phyloP scores from a whole-genome alignment of 2,797 vertebrate species.

The Microhierax caerulescens region DNA sequence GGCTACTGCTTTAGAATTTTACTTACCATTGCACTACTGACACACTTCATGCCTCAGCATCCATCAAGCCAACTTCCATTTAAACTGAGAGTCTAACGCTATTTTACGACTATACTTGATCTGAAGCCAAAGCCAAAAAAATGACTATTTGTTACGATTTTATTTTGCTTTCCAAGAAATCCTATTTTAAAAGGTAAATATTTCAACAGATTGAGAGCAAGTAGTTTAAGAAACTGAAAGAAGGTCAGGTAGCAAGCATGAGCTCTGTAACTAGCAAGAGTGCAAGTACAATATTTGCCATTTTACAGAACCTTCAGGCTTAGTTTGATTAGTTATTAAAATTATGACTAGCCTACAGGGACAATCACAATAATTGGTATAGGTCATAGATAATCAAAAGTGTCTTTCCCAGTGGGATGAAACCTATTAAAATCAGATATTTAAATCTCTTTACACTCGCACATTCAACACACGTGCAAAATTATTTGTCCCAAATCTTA shows the following conservation, averaged over 20 bases:
- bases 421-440: slow-evolving; percentile 90
- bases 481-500: slow-evolving; percentile 66
- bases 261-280: slow-evolving; percentile 54
- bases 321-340: slow-evolving; percentile 83
- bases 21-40: neutral
- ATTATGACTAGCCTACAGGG: slow-evolving; percentile 84
- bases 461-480: slow-evolving; percentile 68
- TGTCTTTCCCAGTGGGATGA: slow-evolving; percentile 80
- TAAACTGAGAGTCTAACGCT: neutral
- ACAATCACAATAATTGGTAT: slow-evolving; percentile 88
- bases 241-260: slow-evolving; percentile 58
- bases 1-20: neutral
- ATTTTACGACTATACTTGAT: neutral
- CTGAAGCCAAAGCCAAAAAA: neutral
- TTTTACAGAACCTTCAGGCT: slow-evolving; percentile 74
- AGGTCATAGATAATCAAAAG: slow-evolving; percentile 92
- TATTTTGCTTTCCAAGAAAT: neutral
- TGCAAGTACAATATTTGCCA: slow-evolving; percentile 66
- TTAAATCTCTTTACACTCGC: slow-evolving; percentile 83
- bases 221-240: slow-evolving; percentile 20
- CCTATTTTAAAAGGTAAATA: neutral
- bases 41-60: neutral
- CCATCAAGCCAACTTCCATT: neutral
- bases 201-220: slow-evolving; percentile 32
- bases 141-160: neutral